Evolutionary conservation across 2,888 invertebrate genomes (phyloP).

Genomic region (Diaprepes abbreviatus): DNA sequence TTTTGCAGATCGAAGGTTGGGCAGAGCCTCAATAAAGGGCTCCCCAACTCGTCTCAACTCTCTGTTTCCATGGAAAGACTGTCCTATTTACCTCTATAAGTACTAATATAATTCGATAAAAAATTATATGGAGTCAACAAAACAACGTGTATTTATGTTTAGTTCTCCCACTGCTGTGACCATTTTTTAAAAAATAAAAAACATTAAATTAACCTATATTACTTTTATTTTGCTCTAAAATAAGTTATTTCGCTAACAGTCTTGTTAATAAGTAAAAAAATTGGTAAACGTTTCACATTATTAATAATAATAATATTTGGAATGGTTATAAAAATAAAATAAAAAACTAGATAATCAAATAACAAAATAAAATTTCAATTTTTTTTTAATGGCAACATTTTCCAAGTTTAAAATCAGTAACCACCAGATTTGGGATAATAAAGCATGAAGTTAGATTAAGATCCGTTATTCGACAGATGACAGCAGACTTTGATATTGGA

Average conservation of each 20-base stretch:
- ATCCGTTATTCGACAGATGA: too few relatives aligned
- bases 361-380: neutral
- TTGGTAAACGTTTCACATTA: conserved; percentile 3
- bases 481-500: too few relatives aligned
- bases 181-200: too few relatives aligned
- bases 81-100: conserved; percentile 39
- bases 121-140: too few relatives aligned
- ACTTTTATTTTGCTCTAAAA: conserved; percentile 35
- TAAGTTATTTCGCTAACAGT: conserved; percentile 47
- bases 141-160: too few relatives aligned
- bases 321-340: conserved; percentile 17
- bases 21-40: too few relatives aligned
- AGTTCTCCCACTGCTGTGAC: too few relatives aligned
- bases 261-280: conserved; percentile 50
- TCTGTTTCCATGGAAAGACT: conserved; percentile 46
- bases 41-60: conserved; percentile 28
- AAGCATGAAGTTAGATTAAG: too few relatives aligned
- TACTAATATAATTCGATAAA: too few relatives aligned
- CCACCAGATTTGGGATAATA: too few relatives aligned
- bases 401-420: too few relatives aligned
- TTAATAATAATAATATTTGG: conserved; percentile 22
- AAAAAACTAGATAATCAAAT: conserved; percentile 22
- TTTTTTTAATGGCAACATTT: neutral
- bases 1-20: conserved; percentile 28
- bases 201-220: neutral